These are phyloP conservation scores for Planococcus citri DNA, from an alignment of 1,140 invertebrate species.

Conservation along the genomic window DNA sequence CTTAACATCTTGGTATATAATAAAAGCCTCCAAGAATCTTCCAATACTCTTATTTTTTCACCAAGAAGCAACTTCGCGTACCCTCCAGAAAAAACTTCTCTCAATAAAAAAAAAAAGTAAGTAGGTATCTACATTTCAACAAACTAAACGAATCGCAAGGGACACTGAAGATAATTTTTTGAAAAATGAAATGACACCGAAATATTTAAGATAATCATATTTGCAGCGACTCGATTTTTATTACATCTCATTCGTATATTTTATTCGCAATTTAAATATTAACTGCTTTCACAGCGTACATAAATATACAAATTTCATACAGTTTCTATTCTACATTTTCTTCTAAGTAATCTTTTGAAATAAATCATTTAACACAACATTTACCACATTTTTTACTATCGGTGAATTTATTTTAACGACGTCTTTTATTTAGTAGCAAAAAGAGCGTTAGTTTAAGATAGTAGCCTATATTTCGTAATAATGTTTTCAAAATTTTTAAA, in stretches of 20 bases:
- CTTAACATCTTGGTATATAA: no score
- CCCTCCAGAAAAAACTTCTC: no score
- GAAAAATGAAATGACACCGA: background rate
- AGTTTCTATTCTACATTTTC: background rate
- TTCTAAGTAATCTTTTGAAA: background rate
- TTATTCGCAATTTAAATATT: conserved; percentile 4
- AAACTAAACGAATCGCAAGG: no score
- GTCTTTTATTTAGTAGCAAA: background rate
- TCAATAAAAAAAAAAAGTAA: no score
- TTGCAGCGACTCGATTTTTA: background rate
- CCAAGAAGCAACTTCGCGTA: no score
- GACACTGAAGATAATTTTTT: no score
- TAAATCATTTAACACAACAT: conserved; percentile 8
- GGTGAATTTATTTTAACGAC: conserved; percentile 7
- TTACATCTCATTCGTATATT: background rate
- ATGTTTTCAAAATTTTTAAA: background rate
- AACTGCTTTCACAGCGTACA: background rate
- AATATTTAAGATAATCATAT: background rate
- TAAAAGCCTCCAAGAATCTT: no score
- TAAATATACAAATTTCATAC: background rate
- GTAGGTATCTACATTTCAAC: no score
- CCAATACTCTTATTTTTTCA: no score
- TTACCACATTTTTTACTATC: conserved; percentile 3
- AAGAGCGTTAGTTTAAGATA: background rate
- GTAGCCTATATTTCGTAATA: conserved; percentile 3